phyloP scores from a whole-genome alignment of 2,888 invertebrate species.

The Allacma fusca region DNA sequence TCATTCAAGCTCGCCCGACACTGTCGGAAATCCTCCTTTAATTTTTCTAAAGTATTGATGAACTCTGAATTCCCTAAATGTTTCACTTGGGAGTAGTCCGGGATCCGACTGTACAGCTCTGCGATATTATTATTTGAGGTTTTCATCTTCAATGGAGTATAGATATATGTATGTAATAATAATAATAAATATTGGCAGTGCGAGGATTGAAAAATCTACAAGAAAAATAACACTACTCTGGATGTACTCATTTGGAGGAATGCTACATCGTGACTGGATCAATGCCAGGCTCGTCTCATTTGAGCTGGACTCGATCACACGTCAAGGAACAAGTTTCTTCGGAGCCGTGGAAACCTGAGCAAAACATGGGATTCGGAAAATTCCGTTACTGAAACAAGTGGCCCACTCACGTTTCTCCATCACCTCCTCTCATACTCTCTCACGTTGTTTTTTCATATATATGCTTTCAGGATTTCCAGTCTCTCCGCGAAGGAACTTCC shows the following conservation, averaged over 20 bases:
- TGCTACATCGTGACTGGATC: neutral
- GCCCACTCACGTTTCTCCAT: neutral
- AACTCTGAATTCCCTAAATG: constrained; percentile 61
- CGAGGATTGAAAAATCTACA: neutral
- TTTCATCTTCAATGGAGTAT: neutral
- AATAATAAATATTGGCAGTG: neutral
- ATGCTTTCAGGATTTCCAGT: too few relatives aligned
- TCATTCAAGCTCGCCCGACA: constrained; percentile 56
- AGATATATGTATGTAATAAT: neutral
- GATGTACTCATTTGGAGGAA: neutral
- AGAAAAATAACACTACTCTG: too few relatives aligned
- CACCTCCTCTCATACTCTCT: neutral
- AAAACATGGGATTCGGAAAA: constrained; percentile 6
- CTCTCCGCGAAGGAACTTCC: too few relatives aligned
- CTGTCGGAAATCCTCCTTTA: constrained; percentile 60
- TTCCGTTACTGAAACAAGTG: constrained; percentile 13
- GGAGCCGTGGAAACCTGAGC: constrained; percentile 7
- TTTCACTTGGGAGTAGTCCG: constrained; percentile 59
- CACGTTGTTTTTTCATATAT: too few relatives aligned
- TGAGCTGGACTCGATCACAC: neutral
- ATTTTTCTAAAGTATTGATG: constrained; percentile 57
- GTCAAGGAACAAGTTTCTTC: neutral
- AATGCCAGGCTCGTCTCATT: neutral
- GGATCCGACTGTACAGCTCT: constrained; percentile 57
- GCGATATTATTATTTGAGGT: constrained; percentile 39